A percentile compares a stretch with the other conserved stretches of the same genome.
Evolutionary conservation across 2,888 invertebrate species (phyloP).

Genomic region (Chymomyza fuscimana): DNA sequence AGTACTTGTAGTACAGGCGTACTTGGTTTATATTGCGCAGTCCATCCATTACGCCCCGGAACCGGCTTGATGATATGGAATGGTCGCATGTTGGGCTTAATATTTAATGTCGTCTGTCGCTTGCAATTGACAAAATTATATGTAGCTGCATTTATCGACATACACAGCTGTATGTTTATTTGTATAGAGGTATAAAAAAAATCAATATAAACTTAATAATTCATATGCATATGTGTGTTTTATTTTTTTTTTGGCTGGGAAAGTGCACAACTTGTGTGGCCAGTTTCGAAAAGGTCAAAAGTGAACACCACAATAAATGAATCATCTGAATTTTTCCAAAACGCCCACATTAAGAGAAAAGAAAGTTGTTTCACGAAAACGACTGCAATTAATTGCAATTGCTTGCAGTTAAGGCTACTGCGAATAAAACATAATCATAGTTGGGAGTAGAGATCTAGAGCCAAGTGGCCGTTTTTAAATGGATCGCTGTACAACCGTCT

Average conservation of each 20-base stretch:
- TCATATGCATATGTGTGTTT: slow-evolving; percentile 21
- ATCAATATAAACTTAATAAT: slow-evolving; percentile 59
- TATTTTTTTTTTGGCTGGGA: slow-evolving; percentile 40
- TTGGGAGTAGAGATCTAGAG: neutral
- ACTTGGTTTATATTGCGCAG: neutral
- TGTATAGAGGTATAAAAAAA: slow-evolving; percentile 18
- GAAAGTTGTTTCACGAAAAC: neutral
- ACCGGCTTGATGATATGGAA: neutral
- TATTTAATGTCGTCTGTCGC: slow-evolving; percentile 39
- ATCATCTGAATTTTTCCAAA: neutral
- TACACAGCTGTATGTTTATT: slow-evolving; percentile 30
- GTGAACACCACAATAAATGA: neutral
- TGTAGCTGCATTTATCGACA: slow-evolving; percentile 40
- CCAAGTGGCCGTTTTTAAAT: neutral
- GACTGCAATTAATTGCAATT: neutral
- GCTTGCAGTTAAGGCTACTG: neutral
- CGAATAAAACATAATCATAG: neutral
- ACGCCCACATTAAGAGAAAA: neutral
- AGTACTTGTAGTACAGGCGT: slow-evolving; percentile 21
- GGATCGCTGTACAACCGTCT: neutral
- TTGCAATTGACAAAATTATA: slow-evolving; percentile 48
- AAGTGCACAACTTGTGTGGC: slow-evolving; percentile 34
- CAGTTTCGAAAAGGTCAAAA: slow-evolving; percentile 15
- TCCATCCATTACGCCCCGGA: neutral
- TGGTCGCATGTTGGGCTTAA: slow-evolving; percentile 36